Base-by-base conservation (phyloP, 2,888 invertebrate genomes). In the Notodonta ziczac region DNA sequence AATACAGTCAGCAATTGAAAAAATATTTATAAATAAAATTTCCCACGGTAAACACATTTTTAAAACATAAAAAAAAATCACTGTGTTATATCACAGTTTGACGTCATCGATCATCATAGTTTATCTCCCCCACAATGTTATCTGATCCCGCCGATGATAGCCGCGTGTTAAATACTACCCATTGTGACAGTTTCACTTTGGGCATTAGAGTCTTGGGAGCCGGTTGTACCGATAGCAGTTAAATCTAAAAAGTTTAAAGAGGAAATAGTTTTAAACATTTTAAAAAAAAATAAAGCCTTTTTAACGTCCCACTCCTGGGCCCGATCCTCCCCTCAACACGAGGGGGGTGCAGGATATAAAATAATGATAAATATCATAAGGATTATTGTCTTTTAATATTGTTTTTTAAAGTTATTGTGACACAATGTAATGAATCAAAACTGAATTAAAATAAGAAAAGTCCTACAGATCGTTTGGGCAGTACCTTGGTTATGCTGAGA, bases 141-240 rank as follows among this genome's bases (percentile, higher is more conserved):
- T 87, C 87, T 82, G 87, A 89, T 86, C 78, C 57, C 77, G 70
- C 70, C 66, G 70, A 75, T 78, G 87, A 89, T 87, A 87, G 77
- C 69, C 70, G 72, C 75, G 83, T 87, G 90, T 92, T 90, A 86
- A 89, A 90, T 88, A 85, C 78, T 83, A 89, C 73, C 80, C 82
- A 86, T 86, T 87, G 90, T 90, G 92, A 92, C 92, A 92, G 86
- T 88, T 88, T 86, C 81, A 87, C 84, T 89, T 85, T 85, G 84
- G 84, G 84, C 81, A 83, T 86, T 82, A 82, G 77, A 73, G 74
- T 72, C 70, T 62, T 66, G 57, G 62, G 61, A 69, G 73, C 63
- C 61, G 70, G 67, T 62, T 48, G 85, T 87, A 90, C 57, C 24
- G 87, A 74, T 46, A 51, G 77, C 79, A 86, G 63, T 78, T 59